Percentiles rank a stretch among this genome's conserved stretches.
Conservation (phyloP, 2,888 invertebrate species). For the Pyralis farinalis region DNA sequence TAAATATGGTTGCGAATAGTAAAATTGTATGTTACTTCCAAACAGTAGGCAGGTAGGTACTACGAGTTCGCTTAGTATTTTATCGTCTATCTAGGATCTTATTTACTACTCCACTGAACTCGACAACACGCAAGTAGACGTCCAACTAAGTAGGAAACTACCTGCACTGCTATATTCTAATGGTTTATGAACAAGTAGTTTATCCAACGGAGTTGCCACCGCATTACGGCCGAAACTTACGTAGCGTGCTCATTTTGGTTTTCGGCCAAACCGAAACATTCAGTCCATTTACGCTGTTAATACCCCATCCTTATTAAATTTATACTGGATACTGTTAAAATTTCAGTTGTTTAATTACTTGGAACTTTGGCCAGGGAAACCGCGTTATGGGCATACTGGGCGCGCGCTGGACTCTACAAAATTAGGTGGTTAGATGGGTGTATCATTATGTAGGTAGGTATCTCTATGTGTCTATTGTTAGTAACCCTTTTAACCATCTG, state of each 20-base stretch:
- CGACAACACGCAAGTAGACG: background rate
- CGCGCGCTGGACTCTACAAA: slow-evolving; percentile 38
- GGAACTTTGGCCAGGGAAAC: slow-evolving; percentile 65
- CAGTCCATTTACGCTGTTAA: slow-evolving; percentile 64
- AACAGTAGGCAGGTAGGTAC: too few species aligned
- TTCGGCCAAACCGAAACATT: slow-evolving; percentile 72
- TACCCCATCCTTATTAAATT: slow-evolving; percentile 76
- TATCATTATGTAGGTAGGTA: slow-evolving; percentile 39
- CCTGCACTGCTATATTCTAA: slow-evolving; percentile 1
- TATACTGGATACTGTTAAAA: slow-evolving; percentile 73
- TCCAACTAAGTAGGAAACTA: background rate
- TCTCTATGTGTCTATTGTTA: slow-evolving; percentile 1
- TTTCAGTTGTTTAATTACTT: slow-evolving; percentile 76
- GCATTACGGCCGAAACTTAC: slow-evolving; percentile 42
- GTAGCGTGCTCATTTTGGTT: slow-evolving; percentile 60
- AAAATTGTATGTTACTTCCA: too few species aligned
- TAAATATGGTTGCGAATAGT: too few species aligned
- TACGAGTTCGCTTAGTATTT: too few species aligned
- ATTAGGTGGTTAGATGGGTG: slow-evolving; percentile 54
- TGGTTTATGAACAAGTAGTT: slow-evolving; percentile 10
- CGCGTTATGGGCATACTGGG: slow-evolving; percentile 54
- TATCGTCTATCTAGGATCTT: background rate
- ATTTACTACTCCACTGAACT: background rate
- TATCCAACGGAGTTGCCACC: slow-evolving; percentile 19
- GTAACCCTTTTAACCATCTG: background rate